Base-by-base conservation (phyloP, 2,797 vertebrate species). In the Lepus townsendii region DNA sequence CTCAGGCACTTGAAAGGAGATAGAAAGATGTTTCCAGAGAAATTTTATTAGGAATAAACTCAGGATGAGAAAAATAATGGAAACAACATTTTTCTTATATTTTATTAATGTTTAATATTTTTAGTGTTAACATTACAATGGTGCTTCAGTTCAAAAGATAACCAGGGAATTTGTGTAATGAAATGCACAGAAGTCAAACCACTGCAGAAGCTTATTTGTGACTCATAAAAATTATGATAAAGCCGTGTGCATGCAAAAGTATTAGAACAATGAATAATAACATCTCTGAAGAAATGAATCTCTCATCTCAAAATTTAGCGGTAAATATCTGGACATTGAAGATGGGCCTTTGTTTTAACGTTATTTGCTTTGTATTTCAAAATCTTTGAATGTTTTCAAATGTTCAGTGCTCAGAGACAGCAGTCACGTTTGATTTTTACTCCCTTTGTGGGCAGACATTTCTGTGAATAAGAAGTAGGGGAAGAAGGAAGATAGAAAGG, bases 51-150 rank as follows among this genome's bases (percentile, higher is more conserved):
- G 89, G 62, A 94, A 75, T 62, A 94, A 94, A 88, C 26, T 85
- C 63, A 54, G 27, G 32, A 68, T 93, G 78, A 92, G 60, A 63
- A 86, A 92, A 96, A 96, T 50, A 95, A 75, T 57, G 35, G 47
- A 62, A 95, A 78, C 54, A 63, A 38, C 27, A 16, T 79, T 87
- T 95, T 90, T 82, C 78, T 71, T 20, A 50, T 52, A 68, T 12
- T 88, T 96, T 90, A 96, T 95, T 94, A 90, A 93, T 73, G 42
- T 93, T 94, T 93, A 96, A 69, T 95, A 90, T 76, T 96, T 93
- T 84, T 85, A 19, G 54, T 63, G 73, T 96, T 96, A 79, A 32
- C 19, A 13, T 72, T 85, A 72, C 52, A 88, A 32, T 65, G 73
- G 9, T 92, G 93, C 27, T 85, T 89, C 32, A 52, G 5, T 17